Evolutionary conservation across 2,113 vertebrate genomes (phyloP).

Genomic region (Gopherus flavomarginatus): DNA sequence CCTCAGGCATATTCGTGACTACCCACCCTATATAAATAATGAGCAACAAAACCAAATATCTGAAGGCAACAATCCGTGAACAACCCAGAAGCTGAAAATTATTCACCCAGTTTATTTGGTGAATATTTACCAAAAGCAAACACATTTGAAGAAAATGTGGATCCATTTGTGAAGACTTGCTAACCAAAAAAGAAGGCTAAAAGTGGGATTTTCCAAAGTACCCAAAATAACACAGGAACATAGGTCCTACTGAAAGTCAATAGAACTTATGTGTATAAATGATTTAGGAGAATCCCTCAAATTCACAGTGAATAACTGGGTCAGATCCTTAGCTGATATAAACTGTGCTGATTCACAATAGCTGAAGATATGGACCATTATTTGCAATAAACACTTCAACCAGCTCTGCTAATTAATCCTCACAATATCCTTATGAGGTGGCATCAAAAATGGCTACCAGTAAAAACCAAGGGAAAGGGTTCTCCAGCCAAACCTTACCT

Average conservation of each 20-base stretch:
- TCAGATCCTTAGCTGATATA: not conserved
- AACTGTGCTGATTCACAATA: not conserved
- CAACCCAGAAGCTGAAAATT: not conserved
- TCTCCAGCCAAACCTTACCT: not conserved
- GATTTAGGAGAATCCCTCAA: not conserved
- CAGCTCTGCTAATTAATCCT: not conserved
- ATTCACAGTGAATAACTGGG: not conserved
- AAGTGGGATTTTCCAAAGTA: not conserved
- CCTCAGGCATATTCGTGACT: accelerated
- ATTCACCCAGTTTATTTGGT: not conserved
- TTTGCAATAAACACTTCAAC: not conserved
- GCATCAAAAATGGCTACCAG: not conserved
- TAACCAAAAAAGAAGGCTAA: not conserved
- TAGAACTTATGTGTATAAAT: not conserved
- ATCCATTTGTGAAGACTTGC: not conserved
- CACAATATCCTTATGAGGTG: not conserved
- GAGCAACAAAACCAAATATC: not conserved
- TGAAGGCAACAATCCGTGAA: not conserved
- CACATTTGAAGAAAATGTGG: accelerated
- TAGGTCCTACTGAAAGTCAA: not conserved
- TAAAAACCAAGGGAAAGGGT: not conserved
- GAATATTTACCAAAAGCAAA: not conserved
- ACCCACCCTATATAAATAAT: not conserved
- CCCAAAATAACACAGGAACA: not conserved
- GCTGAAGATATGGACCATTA: too few relatives aligned